phyloP scores from a whole-genome alignment of 2,888 invertebrate genomes.

The Epinotia demarniana region DNA sequence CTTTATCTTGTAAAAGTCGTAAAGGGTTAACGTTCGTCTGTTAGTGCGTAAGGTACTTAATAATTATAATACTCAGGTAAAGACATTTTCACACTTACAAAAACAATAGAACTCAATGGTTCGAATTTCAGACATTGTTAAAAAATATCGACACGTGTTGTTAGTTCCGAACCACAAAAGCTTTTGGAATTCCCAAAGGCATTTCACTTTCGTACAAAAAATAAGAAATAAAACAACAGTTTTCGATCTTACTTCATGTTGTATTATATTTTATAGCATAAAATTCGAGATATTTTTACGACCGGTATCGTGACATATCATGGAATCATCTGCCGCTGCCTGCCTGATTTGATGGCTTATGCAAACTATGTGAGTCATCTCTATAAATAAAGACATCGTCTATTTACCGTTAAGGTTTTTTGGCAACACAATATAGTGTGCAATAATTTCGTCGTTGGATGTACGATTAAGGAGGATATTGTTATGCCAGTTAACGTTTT shows the following conservation, averaged over 20 bases:
- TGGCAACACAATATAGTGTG: slow-evolving; percentile 48
- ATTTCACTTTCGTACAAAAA: background rate
- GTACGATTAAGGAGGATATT: slow-evolving; percentile 23
- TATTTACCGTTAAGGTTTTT: slow-evolving; percentile 50
- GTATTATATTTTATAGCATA: too few relatives aligned
- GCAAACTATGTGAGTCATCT: slow-evolving; percentile 31
- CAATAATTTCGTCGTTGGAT: slow-evolving; percentile 49
- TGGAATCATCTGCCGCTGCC: background rate
- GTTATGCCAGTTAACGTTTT: slow-evolving; percentile 6
- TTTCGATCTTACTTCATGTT: background rate
- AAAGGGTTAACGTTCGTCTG: background rate
- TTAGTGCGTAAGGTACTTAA: slow-evolving; percentile 1
- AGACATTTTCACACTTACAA: background rate
- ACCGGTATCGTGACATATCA: background rate
- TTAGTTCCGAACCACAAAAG: background rate
- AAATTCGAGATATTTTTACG: background rate
- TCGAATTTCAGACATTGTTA: background rate
- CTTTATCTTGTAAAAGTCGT: slow-evolving; percentile 13
- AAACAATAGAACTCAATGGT: background rate
- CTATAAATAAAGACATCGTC: slow-evolving; percentile 31
- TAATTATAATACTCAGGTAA: slow-evolving; percentile 8
- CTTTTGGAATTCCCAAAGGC: background rate
- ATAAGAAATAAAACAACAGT: background rate
- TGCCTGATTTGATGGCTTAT: slow-evolving; percentile 1
- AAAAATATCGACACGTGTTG: background rate